Evolutionary conservation across 2,797 vertebrate species (phyloP).

Genomic region (Leuciscus waleckii): DNA sequence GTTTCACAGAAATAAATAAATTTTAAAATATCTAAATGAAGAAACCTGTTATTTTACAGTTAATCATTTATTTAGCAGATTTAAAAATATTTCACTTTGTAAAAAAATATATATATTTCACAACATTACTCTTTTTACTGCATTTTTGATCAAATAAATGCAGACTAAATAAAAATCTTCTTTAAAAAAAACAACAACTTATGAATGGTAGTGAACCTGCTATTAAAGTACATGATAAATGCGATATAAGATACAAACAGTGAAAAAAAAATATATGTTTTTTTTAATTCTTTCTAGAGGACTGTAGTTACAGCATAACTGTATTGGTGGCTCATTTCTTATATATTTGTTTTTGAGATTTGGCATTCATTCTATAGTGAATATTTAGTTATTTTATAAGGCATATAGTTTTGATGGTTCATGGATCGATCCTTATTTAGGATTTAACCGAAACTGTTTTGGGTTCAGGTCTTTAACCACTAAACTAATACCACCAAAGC

Average conservation of each 20-base stretch:
- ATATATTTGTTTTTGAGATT: neutral
- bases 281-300: neutral
- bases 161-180: neutral
- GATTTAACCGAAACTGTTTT: neutral
- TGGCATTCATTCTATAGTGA: neutral
- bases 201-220: neutral
- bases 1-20: neutral
- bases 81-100: no score
- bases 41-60: neutral
- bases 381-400: neutral
- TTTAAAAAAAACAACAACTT: neutral
- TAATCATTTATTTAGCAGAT: no score
- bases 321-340: neutral
- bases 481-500: neutral
- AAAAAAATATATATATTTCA: no score
- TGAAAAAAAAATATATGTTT: neutral
- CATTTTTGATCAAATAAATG: constrained; percentile 10
- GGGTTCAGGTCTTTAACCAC: neutral
- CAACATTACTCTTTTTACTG: neutral
- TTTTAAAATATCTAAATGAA: neutral
- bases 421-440: neutral
- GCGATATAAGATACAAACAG: neutral
- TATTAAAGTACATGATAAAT: neutral
- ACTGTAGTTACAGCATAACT: neutral
- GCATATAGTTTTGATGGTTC: neutral